Percentiles rank a stretch among this genome's conserved stretches.
These are phyloP conservation scores for Microcebus tavaratra DNA, from an alignment of 2,113 vertebrate species.

Conservation along the genomic window DNA sequence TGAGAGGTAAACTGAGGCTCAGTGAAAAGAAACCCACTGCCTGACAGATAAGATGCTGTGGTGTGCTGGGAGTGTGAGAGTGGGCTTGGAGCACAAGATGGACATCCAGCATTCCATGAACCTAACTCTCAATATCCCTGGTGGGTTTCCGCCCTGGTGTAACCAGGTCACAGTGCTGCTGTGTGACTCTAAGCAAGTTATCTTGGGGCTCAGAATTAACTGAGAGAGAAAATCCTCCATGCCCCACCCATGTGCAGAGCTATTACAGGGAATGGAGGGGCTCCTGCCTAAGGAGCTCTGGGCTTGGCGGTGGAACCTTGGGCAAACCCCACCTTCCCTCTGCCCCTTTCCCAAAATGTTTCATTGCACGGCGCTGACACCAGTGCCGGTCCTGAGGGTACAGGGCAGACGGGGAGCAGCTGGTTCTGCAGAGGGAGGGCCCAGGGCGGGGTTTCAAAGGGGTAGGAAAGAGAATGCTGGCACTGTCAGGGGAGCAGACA, in stretches of 20 bases:
- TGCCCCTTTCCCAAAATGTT: constrained; percentile 43
- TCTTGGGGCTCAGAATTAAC: background rate
- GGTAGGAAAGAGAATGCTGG: background rate
- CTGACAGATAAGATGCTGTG: constrained; percentile 6
- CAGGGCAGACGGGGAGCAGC: constrained; percentile 63
- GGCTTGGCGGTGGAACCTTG: background rate
- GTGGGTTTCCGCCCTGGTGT: background rate
- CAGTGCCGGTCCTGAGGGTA: constrained; percentile 34
- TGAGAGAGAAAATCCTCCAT: background rate
- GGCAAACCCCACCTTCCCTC: background rate
- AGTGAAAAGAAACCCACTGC: background rate
- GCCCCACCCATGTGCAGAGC: background rate
- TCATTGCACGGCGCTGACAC: background rate
- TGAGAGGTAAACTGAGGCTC: constrained; percentile 30
- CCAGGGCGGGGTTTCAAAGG: constrained; percentile 19
- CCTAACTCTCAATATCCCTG: background rate
- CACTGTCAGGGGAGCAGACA: background rate
- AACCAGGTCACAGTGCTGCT: background rate
- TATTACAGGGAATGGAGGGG: background rate
- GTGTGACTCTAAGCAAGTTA: background rate
- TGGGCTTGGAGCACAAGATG: background rate
- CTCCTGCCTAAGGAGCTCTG: background rate
- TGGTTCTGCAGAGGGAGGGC: constrained; percentile 61
- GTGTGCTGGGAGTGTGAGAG: background rate
- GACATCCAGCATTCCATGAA: background rate